Evolutionary conservation across 2,113 vertebrate species (phyloP).

Genomic region (Otus sunia): DNA sequence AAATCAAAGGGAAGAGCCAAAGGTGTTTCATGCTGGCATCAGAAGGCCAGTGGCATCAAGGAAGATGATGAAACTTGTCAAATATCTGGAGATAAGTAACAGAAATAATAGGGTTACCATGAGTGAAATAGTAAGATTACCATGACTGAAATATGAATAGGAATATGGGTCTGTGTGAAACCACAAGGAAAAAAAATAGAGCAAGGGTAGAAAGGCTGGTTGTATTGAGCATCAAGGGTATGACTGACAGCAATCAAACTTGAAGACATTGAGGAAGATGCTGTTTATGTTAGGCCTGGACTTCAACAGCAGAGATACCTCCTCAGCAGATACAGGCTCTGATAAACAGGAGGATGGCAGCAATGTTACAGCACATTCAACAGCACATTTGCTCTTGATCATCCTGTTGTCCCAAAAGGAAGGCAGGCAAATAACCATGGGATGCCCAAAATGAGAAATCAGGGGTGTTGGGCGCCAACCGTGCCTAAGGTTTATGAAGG

Average conservation of each 20-base stretch:
- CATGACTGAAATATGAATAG: background rate
- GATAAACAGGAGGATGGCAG: background rate
- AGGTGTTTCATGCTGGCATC: background rate
- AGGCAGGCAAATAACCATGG: background rate
- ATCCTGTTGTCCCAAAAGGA: background rate
- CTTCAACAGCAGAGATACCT: background rate
- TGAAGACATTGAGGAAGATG: background rate
- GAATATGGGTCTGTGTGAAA: background rate
- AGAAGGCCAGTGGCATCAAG: background rate
- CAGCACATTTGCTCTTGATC: background rate
- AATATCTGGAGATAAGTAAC: background rate
- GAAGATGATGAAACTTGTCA: background rate
- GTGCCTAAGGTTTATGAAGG: background rate
- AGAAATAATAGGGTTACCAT: background rate
- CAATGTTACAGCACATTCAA: background rate
- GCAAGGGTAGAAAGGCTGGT: background rate
- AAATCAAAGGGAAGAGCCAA: background rate
- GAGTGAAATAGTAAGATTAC: background rate
- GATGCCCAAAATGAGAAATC: background rate
- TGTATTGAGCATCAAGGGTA: background rate
- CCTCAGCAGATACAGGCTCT: background rate
- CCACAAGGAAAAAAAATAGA: background rate
- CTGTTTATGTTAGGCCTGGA: background rate
- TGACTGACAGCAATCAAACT: background rate
- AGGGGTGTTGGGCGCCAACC: background rate